A percentile compares a stretch with the other conserved stretches of the same genome.
Evolutionary conservation across 2,113 vertebrate genomes (phyloP).

Genomic region (Gasterosteus aculeatus): DNA sequence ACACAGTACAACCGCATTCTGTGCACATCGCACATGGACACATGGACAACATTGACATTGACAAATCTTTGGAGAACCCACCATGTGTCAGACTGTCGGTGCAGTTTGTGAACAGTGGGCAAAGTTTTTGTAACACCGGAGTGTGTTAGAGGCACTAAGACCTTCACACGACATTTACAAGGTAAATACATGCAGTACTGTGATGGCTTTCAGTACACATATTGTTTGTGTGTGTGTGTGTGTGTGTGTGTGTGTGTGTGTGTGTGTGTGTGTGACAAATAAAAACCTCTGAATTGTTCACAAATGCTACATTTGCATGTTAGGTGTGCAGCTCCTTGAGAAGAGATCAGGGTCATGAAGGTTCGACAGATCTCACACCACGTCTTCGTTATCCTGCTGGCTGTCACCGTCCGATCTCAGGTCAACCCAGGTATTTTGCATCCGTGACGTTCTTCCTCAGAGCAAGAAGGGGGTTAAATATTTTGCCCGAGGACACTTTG

Average conservation of each 20-base stretch:
- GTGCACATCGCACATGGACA: not conserved
- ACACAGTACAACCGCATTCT: not conserved
- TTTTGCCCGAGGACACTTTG: not conserved
- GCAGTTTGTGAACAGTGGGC: not conserved
- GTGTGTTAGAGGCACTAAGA: not conserved
- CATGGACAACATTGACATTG: not conserved
- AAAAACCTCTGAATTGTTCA: not conserved
- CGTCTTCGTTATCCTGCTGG: constrained; percentile 56
- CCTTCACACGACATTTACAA: constrained; percentile 24
- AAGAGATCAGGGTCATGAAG: constrained; percentile 48
- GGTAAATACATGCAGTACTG: constrained; percentile 37
- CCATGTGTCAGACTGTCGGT: not conserved
- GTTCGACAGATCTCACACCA: constrained; percentile 37
- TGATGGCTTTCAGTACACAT: not conserved
- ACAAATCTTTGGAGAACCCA: not conserved
- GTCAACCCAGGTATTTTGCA: constrained; percentile 75
- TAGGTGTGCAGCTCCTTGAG: constrained; percentile 39
- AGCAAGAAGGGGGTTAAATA: not conserved
- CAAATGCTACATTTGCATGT: not conserved
- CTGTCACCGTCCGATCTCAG: constrained; percentile 55
- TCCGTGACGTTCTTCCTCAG: not conserved
- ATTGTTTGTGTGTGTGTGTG: not conserved
- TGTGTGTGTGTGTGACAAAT: not conserved
- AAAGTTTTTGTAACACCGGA: not conserved
- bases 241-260: not conserved